phyloP scores from a whole-genome alignment of 2,113 vertebrate species.

The Tursiops truncatus region DNA sequence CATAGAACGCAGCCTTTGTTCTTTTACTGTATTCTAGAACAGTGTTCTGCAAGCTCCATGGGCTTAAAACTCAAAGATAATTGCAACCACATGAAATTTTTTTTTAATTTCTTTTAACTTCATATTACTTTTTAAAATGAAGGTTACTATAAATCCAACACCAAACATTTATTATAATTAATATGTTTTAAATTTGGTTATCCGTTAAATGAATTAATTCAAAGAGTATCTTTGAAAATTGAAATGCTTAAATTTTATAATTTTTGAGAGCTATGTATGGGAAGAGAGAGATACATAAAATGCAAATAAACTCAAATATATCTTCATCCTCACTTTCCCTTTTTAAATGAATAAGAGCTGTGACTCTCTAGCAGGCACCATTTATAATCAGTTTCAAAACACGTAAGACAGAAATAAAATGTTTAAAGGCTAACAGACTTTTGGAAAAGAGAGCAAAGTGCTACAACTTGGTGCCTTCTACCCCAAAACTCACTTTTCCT shows the following conservation, averaged over 20 bases:
- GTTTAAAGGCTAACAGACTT: background rate
- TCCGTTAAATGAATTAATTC: background rate
- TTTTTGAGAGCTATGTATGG: background rate
- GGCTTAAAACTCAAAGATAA: background rate
- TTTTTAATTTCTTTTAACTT: background rate
- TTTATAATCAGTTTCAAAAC: background rate
- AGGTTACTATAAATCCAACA: background rate
- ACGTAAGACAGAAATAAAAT: background rate
- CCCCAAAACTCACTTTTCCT: background rate
- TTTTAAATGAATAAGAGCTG: background rate
- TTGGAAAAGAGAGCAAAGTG: background rate
- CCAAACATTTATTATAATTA: background rate
- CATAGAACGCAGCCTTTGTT: background rate
- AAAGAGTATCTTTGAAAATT: background rate
- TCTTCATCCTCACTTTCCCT: background rate
- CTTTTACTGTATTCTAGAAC: background rate
- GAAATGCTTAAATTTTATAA: constrained; percentile 19
- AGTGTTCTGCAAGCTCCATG: background rate
- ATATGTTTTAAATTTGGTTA: background rate
- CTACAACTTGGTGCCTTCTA: background rate
- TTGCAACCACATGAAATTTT: background rate
- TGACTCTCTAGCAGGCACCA: background rate
- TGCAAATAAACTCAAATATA: background rate
- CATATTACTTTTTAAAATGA: background rate
- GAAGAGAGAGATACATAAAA: background rate